phyloP scores from a whole-genome alignment of 1,140 invertebrate species.

The Sarcophaga bullata region DNA sequence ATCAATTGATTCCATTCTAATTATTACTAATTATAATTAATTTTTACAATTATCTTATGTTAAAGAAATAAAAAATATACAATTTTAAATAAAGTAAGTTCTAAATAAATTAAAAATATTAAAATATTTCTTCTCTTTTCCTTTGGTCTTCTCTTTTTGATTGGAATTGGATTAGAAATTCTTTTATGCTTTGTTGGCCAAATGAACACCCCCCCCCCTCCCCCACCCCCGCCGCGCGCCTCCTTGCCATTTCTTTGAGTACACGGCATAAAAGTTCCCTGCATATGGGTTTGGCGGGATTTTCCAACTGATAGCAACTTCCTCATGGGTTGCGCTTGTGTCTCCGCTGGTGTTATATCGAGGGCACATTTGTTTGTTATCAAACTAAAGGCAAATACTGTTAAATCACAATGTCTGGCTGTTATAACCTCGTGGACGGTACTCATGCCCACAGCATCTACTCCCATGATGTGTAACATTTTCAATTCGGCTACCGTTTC shows the following conservation, averaged over 20 bases:
- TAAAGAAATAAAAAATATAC: too few relatives aligned
- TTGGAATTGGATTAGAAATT: not conserved
- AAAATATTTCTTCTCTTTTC: too few relatives aligned
- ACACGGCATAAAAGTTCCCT: conserved; percentile 59
- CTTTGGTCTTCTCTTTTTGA: not conserved
- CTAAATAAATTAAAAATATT: too few relatives aligned
- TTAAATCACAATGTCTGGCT: conserved; percentile 91
- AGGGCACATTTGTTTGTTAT: conserved; percentile 91
- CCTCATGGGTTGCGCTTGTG: conserved; percentile 84
- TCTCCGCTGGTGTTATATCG: conserved; percentile 74
- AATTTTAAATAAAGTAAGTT: too few relatives aligned
- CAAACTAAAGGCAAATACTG: conserved; percentile 89
- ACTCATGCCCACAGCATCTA: conserved; percentile 95
- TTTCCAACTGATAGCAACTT: conserved; percentile 89
- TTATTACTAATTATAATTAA: not conserved
- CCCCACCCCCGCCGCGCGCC: too few relatives aligned
- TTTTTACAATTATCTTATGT: not conserved
- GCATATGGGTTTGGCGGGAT: conserved; percentile 68
- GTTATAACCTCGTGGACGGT: conserved; percentile 71
- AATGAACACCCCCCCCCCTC: too few relatives aligned
- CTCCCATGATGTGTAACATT: conserved; percentile 85
- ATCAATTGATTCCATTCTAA: not conserved
- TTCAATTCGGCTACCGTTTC: conserved; percentile 93
- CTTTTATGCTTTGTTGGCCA: conserved; percentile 25
- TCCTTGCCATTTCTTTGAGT: conserved; percentile 52